These are phyloP conservation scores for Anoura caudifer DNA, from an alignment of 2,113 vertebrate genomes.

Conservation along the genomic window DNA sequence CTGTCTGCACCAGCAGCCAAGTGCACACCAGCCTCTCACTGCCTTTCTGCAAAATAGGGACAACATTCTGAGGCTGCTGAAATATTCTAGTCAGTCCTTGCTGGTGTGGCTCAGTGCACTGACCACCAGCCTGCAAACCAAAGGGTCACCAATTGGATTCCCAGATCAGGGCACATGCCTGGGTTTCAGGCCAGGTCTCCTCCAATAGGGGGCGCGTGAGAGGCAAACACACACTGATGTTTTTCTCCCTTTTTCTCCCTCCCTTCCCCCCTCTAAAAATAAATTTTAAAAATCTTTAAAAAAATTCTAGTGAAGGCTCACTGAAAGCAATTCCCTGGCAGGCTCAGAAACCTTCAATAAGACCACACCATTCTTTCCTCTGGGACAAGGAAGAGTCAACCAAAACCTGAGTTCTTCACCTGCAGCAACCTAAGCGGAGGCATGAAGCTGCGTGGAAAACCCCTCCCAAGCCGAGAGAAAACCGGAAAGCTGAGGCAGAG, in stretches of 20 bases:
- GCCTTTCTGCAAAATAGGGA: neutral
- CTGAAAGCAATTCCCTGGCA: neutral
- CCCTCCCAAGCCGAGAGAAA: neutral
- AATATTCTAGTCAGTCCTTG: neutral
- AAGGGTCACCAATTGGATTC: too few relatives aligned
- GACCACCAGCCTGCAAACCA: too few relatives aligned
- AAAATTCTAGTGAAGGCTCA: neutral
- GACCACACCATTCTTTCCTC: neutral
- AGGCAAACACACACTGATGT: too few relatives aligned
- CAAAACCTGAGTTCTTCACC: neutral
- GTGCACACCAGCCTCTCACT: neutral
- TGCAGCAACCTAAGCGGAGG: neutral
- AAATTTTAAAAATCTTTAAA: too few relatives aligned
- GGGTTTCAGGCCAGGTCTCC: too few relatives aligned
- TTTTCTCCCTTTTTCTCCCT: too few relatives aligned
- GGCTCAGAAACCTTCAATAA: neutral
- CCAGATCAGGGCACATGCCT: too few relatives aligned
- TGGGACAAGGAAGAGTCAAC: neutral
- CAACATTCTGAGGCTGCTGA: neutral
- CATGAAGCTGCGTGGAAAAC: neutral
- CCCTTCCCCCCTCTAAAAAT: too few relatives aligned
- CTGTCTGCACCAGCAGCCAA: neutral
- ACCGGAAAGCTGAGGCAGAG: neutral
- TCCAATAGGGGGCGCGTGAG: too few relatives aligned
- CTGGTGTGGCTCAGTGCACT: too few relatives aligned